phyloP scores from a whole-genome alignment of 2,113 vertebrate species.

The Myocastor coypus region DNA sequence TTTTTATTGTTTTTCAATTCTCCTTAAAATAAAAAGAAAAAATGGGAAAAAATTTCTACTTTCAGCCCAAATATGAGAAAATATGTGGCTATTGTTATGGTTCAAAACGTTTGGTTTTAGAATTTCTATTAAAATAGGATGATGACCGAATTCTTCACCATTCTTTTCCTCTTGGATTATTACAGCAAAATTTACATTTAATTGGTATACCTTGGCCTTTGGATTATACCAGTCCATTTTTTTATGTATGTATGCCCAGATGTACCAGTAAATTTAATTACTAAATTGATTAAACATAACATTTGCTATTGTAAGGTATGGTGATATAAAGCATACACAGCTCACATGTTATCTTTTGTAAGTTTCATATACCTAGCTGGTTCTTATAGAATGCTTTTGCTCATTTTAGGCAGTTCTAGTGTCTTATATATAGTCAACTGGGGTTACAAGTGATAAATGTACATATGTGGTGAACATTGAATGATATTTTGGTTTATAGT shows the following conservation, averaged over 20 bases:
- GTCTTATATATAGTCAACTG: background rate
- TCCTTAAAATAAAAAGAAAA: no score
- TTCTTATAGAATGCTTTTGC: background rate
- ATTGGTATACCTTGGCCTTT: background rate
- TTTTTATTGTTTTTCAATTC: no score
- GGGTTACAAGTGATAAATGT: background rate
- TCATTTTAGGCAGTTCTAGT: background rate
- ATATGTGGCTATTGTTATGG: background rate
- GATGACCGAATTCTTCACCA: slow-evolving; percentile 19
- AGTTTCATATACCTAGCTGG: background rate
- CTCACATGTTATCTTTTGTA: background rate
- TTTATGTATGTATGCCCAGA: background rate
- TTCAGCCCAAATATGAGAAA: background rate
- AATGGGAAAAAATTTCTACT: no score
- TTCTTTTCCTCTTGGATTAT: background rate
- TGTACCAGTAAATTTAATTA: slow-evolving; percentile 18
- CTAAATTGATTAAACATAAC: background rate
- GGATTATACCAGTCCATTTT: background rate
- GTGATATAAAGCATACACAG: background rate
- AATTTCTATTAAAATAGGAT: slow-evolving; percentile 23
- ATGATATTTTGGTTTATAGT: background rate
- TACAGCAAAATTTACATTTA: background rate
- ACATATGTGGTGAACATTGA: background rate
- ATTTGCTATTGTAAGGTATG: background rate
- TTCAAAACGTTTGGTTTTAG: background rate